phyloP scores from a whole-genome alignment of 1,140 invertebrate species.

The Bradysia coprophila region DNA sequence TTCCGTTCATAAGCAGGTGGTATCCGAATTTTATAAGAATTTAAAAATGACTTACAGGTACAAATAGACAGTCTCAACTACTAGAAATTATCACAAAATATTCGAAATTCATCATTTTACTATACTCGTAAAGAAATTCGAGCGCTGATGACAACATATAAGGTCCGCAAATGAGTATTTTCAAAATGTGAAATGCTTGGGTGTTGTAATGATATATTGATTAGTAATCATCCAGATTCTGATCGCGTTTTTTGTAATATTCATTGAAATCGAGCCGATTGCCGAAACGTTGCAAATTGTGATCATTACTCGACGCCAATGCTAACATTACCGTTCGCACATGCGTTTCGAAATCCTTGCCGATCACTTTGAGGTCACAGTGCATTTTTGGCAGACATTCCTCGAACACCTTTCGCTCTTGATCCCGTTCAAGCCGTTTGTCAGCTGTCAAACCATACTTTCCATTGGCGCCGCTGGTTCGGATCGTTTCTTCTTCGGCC shows the following conservation, averaged over 20 bases:
- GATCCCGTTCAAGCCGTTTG: conserved; percentile 32
- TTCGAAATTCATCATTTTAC: too few species aligned
- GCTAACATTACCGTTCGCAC: conserved; percentile 25
- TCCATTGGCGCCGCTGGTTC: conserved; percentile 23
- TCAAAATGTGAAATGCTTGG: too few species aligned
- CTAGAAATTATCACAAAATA: too few species aligned
- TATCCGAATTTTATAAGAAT: too few species aligned
- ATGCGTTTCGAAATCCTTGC: conserved; percentile 39
- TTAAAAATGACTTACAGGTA: too few species aligned
- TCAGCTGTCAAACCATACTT: conserved; percentile 33
- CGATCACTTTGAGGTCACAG: conserved; percentile 40
- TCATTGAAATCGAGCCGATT: conserved; percentile 84
- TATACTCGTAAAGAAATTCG: too few species aligned
- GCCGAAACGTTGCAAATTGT: conserved; percentile 62
- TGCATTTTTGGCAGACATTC: conserved; percentile 39
- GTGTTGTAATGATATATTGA: conserved; percentile 1
- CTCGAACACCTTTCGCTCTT: conserved; percentile 37
- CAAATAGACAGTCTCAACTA: too few species aligned
- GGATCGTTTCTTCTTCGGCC: conserved; percentile 21
- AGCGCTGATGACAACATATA: too few species aligned
- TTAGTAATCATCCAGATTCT: conserved; percentile 51
- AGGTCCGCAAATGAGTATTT: too few species aligned
- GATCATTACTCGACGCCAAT: conserved; percentile 24
- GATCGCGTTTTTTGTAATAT: conserved; percentile 65
- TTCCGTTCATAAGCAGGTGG: too few species aligned